Evolutionary conservation across 2,113 vertebrate species (phyloP), one percentile per base, ranked within the genome.

Genomic region (Corydoras sp.): DNA sequence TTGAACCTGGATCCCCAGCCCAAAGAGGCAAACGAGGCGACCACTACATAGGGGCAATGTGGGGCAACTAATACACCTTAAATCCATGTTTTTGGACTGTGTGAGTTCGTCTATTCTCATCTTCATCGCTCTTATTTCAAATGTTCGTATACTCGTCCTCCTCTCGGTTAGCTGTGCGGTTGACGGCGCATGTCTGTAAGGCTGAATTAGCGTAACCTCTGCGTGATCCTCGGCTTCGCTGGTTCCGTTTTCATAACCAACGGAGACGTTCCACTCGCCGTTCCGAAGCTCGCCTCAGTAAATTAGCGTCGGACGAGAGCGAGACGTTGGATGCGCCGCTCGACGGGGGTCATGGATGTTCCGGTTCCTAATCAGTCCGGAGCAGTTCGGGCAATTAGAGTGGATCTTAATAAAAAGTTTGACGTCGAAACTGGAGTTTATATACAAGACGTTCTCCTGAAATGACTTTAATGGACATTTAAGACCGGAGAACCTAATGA

Each of bases 351-450:
- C 60, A 59, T 29, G 60, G 75, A 75, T 60, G 60, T 78, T 72
- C 72, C 67, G 72, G 68, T 75, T 69, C 77, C 69, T 78, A 69
- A 78, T 75, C 69, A 75, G 69, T 32, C 24, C 65, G n/a, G 60
- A 72, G 70, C 48, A 43, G 58, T 68, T 59, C 65, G 68, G 69
- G 59, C 77, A 78, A 75, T 78, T 78, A 78, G 77, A 72, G 64
- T 5, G 18, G 55, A 72, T 64, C 49, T 53, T 64, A 18, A 24
- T 55, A 51, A 50, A 43, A 43, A 43, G 68, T 43, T 51, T 29
- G 10, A 68, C 18, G 62, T 68, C 49, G 35, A 43, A 43, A 43
- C 35, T 5, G 4, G 4, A 43, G 35, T 43, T 35, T 43, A 8
- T 43, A 43, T 43, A 5, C 1, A 8, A 43, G 4, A 43, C 35